Conservation (phyloP, 2,888 invertebrate genomes). For the Nipponacmea schrenckii region DNA sequence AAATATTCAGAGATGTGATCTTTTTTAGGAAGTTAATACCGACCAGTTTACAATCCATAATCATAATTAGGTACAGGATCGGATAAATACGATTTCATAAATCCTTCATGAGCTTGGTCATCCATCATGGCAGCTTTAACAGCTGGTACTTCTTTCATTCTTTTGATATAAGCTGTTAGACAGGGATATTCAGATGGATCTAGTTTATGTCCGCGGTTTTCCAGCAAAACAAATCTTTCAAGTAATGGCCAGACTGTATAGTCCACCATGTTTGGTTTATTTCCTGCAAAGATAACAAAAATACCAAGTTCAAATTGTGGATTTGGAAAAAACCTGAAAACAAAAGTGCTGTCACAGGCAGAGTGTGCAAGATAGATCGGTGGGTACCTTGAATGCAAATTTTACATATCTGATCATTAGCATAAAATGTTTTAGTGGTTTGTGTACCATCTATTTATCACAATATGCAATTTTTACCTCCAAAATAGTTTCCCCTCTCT, state of each 20-base stretch:
- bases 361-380: too few species aligned
- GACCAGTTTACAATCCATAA: too few species aligned
- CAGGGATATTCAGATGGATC: conserved; percentile 30
- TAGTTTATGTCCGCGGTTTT: neutral
- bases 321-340: too few species aligned
- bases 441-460: too few species aligned
- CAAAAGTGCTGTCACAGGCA: too few species aligned
- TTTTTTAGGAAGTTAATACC: too few species aligned
- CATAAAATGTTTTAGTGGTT: too few species aligned
- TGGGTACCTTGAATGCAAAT: too few species aligned
- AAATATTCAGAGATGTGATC: too few species aligned
- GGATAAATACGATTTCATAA: conserved; percentile 24
- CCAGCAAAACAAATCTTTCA: conserved; percentile 40
- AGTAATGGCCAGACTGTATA: conserved; percentile 57
- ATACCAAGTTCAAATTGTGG: neutral
- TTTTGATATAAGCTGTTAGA: conserved; percentile 37
- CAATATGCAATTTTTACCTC: conserved; percentile 35
- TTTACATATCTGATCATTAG: too few species aligned
- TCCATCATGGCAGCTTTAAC: conserved; percentile 40
- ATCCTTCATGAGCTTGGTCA: conserved; percentile 27
- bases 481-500: conserved; percentile 36
- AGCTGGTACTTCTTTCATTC: conserved; percentile 42
- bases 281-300: conserved; percentile 27
- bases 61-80: too few species aligned
- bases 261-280: conserved; percentile 42